Evolutionary conservation across 2,113 vertebrate species (phyloP).

Genomic region (Colius striatus): DNA sequence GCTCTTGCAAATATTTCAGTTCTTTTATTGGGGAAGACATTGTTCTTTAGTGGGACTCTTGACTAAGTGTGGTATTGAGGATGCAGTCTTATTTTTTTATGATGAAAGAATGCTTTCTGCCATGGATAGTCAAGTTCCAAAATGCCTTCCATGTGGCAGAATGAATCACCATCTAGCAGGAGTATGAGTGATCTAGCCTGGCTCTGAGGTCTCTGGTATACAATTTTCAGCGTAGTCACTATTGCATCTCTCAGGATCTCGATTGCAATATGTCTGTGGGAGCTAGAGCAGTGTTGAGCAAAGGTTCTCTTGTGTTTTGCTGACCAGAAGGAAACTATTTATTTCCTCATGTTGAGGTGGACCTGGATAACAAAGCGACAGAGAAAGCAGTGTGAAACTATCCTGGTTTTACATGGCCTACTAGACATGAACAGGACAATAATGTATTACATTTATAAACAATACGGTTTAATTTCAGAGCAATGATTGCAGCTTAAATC

Average conservation of each 20-base stretch:
- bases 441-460: constrained; percentile 61
- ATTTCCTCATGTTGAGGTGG: neutral
- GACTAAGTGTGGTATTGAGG: neutral
- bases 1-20: neutral
- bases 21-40: neutral
- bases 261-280: neutral
- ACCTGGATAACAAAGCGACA: constrained; percentile 30
- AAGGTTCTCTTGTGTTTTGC: constrained; percentile 11
- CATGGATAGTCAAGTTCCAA: neutral
- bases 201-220: neutral
- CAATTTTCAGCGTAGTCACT: neutral
- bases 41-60: neutral
- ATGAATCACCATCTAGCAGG: neutral
- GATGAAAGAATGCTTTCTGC: neutral
- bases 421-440: constrained; percentile 67
- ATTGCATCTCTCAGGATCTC: neutral
- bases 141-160: neutral
- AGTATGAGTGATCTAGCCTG: neutral
- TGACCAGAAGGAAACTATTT: constrained; percentile 23
- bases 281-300: neutral
- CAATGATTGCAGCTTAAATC: constrained; percentile 68
- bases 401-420: constrained; percentile 85
- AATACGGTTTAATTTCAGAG: constrained; percentile 69
- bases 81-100: neutral
- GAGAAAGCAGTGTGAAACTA: constrained; percentile 81